phyloP scores from a whole-genome alignment of 2,113 vertebrate species.

The Platichthys stellatus region DNA sequence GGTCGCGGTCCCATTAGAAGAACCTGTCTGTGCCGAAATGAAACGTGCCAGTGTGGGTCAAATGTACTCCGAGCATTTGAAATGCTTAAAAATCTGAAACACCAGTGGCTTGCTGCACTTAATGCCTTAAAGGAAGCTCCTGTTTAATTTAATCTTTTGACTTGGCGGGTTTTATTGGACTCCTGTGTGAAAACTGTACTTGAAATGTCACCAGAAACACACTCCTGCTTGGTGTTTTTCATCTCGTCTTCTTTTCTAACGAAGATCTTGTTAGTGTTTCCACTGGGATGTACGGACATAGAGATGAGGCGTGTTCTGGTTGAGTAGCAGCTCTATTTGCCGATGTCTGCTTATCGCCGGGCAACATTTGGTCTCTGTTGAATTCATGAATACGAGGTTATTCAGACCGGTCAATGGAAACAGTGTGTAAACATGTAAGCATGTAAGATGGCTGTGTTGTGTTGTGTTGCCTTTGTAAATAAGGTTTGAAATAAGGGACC shows the following conservation, averaged over 20 bases:
- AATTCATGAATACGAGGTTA: slow-evolving; percentile 31
- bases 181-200: slow-evolving; percentile 61
- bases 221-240: slow-evolving; percentile 18
- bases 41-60: slow-evolving; percentile 47
- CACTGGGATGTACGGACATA: slow-evolving; percentile 24
- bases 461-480: slow-evolving; percentile 49
- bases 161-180: slow-evolving; percentile 41
- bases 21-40: slow-evolving; percentile 44
- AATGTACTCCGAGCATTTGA: slow-evolving; percentile 32
- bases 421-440: slow-evolving; percentile 37
- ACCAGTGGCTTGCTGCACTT: slow-evolving; percentile 33
- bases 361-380: slow-evolving; percentile 35
- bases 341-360: slow-evolving; percentile 28
- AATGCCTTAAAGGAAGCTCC: slow-evolving; percentile 44
- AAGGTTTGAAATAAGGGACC: slow-evolving; percentile 66
- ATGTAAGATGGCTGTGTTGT: slow-evolving; percentile 31
- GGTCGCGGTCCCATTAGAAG: slow-evolving; percentile 21
- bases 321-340: slow-evolving; percentile 42
- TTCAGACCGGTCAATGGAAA: slow-evolving; percentile 6
- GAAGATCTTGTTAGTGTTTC: slow-evolving; percentile 12
- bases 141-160: slow-evolving; percentile 30
- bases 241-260: not conserved
- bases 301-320: not conserved
- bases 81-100: slow-evolving; percentile 32
- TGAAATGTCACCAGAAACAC: slow-evolving; percentile 52